These are phyloP conservation scores for Craterocephalus amniculus DNA, from an alignment of 2,797 vertebrate species.

Conservation along the genomic window DNA sequence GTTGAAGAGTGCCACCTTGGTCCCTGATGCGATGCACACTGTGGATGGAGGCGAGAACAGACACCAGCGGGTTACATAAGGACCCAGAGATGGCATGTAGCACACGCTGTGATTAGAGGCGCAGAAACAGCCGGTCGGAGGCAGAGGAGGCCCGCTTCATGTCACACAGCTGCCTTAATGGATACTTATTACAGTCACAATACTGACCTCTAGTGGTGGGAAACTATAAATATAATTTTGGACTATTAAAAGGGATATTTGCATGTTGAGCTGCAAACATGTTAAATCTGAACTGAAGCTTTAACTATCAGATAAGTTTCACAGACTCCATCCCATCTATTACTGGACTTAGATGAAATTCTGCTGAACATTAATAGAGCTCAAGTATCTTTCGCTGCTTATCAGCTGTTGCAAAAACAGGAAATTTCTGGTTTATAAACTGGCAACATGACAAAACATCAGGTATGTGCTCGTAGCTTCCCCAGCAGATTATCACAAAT, in stretches of 20 bases:
- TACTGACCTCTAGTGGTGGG: conserved; percentile 42
- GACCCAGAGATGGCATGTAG: background rate
- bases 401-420: no score
- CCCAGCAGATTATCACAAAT: no score
- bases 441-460: background rate
- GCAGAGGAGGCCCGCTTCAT: conserved; percentile 12
- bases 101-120: background rate
- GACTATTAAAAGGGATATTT: no score
- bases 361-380: no score
- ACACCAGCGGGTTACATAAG: conserved; percentile 14
- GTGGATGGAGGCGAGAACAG: conserved; percentile 54
- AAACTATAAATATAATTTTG: no score
- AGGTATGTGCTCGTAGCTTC: no score
- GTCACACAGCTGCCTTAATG: conserved; percentile 9
- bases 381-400: no score
- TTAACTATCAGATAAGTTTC: no score
- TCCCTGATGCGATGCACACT: conserved; percentile 99
- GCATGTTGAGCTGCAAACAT: no score
- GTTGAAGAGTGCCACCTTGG: conserved; percentile 98
- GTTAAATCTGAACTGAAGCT: no score
- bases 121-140: background rate
- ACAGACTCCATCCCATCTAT: background rate
- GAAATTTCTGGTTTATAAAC: no score
- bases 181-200: background rate
- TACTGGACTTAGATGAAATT: background rate